These are phyloP conservation scores for Volucella inanis DNA, from an alignment of 2,888 invertebrate genomes.

Conservation along the genomic window DNA sequence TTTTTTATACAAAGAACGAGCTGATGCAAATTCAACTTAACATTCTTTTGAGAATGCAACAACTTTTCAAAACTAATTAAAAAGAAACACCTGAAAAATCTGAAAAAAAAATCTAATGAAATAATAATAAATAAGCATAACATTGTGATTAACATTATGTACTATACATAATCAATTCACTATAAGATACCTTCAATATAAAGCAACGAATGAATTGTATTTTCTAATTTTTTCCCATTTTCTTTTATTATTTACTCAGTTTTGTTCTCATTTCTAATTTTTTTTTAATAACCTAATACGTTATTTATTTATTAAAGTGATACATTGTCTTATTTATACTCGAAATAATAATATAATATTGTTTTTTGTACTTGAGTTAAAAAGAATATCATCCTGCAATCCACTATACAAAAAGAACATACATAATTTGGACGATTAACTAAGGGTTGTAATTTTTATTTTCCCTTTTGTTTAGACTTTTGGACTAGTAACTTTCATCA, in stretches of 20 bases:
- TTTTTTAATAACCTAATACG: neutral
- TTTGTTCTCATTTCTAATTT: constrained; percentile 1
- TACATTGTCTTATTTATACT: constrained; percentile 39
- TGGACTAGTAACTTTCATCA: neutral
- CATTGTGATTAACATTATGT: constrained; percentile 44
- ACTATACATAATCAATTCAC: constrained; percentile 24
- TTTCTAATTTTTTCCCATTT: constrained; percentile 7
- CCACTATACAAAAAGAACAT: neutral
- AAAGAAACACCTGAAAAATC: no score
- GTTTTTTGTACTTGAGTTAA: neutral
- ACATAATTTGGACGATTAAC: neutral
- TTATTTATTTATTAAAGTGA: constrained; percentile 49
- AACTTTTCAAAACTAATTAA: constrained; percentile 7
- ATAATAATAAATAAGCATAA: constrained; percentile 46
- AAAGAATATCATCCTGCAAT: neutral
- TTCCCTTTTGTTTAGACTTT: neutral
- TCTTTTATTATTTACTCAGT: neutral
- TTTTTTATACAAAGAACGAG: no score
- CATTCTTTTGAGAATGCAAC: neutral
- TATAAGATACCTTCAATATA: constrained; percentile 12
- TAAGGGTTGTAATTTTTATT: constrained; percentile 13
- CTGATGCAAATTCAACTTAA: no score
- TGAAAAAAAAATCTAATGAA: neutral
- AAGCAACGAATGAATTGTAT: constrained; percentile 44
- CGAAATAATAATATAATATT: neutral